A percentile compares a stretch with the other conserved stretches of the same genome.
These are phyloP conservation scores for Megalops cyprinoides DNA, from an alignment of 2,797 vertebrate genomes.

Conservation along the genomic window DNA sequence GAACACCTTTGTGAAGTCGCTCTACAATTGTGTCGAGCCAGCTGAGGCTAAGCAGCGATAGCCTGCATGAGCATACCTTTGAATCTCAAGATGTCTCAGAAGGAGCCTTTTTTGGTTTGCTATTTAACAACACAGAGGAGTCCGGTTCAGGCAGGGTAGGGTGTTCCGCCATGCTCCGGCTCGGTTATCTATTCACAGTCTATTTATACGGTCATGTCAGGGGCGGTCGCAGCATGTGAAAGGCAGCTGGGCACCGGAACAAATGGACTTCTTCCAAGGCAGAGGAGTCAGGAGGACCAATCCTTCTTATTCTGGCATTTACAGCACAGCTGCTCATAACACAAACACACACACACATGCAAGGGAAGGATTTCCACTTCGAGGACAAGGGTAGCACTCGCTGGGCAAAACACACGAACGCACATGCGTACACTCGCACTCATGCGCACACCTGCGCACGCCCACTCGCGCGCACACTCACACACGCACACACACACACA, in stretches of 20 bases:
- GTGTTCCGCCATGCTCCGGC: neutral
- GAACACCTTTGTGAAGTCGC: neutral
- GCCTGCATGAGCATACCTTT: neutral
- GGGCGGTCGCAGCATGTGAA: neutral
- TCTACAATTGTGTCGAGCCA: no score
- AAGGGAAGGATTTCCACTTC: neutral
- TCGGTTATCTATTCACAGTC: neutral
- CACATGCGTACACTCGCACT: neutral
- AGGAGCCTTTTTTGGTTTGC: neutral
- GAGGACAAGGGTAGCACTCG: neutral
- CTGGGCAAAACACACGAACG: neutral
- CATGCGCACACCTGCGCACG: neutral
- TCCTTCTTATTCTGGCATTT: conserved; percentile 10
- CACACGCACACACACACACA: no score
- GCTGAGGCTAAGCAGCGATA: no score
- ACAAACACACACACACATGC: conserved; percentile 6
- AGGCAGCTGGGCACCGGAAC: neutral
- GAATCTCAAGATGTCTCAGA: neutral
- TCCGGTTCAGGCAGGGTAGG: neutral
- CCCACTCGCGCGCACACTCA: neutral
- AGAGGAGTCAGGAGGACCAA: neutral
- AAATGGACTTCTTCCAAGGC: neutral
- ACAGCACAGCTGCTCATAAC: neutral
- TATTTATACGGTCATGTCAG: neutral
- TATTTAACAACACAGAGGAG: neutral